Base-by-base conservation (phyloP, 2,113 vertebrate genomes). In the Hemibagrus wyckioides region DNA sequence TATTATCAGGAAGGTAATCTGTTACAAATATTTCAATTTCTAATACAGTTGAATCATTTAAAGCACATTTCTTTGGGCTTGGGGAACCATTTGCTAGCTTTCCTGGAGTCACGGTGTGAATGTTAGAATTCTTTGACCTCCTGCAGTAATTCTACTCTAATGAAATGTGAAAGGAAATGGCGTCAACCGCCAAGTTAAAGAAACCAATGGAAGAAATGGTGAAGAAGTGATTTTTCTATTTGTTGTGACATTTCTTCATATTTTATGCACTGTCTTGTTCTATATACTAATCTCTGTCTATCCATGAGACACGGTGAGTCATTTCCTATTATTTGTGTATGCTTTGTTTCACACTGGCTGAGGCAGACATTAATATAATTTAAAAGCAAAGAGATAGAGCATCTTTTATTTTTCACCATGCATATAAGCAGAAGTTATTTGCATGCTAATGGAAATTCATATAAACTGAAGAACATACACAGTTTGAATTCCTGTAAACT, bases 371-470 rank as follows among this genome's bases (percentile, higher is more conserved):
- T 57, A 57, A 57, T 57, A 80, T 80, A 21, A 80, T 80, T 39
- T 80, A 57, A 36, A 57, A 39, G 52, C 79, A 57, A 80, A 57
- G 8, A 57, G 21, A 57, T 21, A 54, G 48, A 79, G 28, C 28
- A 57, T 80, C 19, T 80, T 57, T 80, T 80, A 25, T 57, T 80
- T 57, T 80, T 80, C 30, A 57, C 30, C 19, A 13, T 39, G 79
- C n/a, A 57, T 80, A 80, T 80, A 81, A 81, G 3, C 33, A 80
- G 52, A 80, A 80, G 33, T 59, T 81, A 59, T 81, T 59, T 57
- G 54, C 54, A 81, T 81, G 52, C 33, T 59, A 81, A 81, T 81
- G 11, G 33, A 36, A 59, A 81, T 81, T 59, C 33, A 81, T 57
- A 59, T 39, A 57, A 81, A 81, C 79, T 36, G 54, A 81, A 59